Conservation (phyloP, 2,797 vertebrate species). For the Trematomus bernacchii region DNA sequence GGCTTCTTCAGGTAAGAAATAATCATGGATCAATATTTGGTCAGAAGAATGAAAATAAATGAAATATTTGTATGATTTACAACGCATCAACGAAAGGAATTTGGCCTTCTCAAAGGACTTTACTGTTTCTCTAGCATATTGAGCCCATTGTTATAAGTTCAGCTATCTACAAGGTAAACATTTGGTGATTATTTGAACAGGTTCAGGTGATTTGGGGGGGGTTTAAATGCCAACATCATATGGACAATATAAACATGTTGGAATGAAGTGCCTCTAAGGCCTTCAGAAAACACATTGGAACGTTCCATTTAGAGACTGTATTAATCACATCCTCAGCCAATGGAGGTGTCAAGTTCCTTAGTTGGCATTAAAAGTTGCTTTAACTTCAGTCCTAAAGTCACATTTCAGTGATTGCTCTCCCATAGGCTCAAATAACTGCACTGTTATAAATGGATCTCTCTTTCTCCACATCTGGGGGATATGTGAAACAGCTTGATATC, state of each 20-base stretch:
- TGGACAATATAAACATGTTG: neutral
- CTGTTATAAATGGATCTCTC: neutral
- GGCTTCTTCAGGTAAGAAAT: constrained; percentile 57
- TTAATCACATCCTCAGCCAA: neutral
- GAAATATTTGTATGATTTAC: neutral
- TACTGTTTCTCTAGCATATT: neutral
- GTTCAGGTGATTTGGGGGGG: neutral
- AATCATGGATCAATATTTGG: neutral
- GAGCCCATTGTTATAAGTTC: neutral
- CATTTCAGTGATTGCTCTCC: neutral
- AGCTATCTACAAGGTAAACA: neutral
- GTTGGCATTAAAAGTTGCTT: neutral
- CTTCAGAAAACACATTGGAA: neutral
- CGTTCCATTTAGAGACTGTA: neutral
- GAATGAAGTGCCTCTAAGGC: neutral
- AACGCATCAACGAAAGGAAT: neutral
- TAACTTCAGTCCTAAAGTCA: neutral
- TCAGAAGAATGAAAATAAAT: neutral
- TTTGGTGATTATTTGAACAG: neutral
- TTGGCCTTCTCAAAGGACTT: neutral
- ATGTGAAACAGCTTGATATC: neutral
- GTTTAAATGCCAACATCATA: neutral
- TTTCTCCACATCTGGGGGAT: neutral
- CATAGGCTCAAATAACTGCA: too few species aligned
- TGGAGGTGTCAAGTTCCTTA: neutral